phyloP scores from a whole-genome alignment of 2,888 invertebrate genomes.

The Acholoe squamosa region DNA sequence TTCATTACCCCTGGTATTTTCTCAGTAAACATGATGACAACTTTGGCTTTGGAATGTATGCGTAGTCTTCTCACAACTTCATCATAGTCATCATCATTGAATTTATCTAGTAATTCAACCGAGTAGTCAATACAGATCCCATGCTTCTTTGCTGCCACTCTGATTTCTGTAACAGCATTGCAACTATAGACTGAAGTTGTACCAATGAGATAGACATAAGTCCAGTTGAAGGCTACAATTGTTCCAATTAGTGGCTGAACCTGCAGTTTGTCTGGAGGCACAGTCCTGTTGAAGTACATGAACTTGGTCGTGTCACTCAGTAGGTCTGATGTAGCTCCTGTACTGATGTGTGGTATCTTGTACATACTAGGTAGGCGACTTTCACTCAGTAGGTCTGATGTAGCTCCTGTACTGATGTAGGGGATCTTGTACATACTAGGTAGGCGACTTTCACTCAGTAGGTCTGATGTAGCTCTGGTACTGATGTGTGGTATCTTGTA shows the following conservation, averaged over 20 bases:
- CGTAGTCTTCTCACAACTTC: not conserved
- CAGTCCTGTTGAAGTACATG: constrained; percentile 75
- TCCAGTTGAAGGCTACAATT: constrained; percentile 86
- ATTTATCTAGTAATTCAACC: not conserved
- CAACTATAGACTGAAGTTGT: constrained; percentile 86
- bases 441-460: constrained; percentile 72
- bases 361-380: constrained; percentile 80
- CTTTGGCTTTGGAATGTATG: not conserved
- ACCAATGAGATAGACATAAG: constrained; percentile 89
- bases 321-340: constrained; percentile 73
- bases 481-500: constrained; percentile 84
- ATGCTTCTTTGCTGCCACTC: not conserved
- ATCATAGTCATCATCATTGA: constrained; percentile 5
- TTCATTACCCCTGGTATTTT: not conserved
- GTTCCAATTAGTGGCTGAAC: constrained; percentile 73
- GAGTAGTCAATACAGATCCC: constrained; percentile 50
- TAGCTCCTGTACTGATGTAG: too few relatives aligned
- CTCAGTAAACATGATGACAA: not conserved
- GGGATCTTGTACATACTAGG: constrained; percentile 84
- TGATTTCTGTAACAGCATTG: constrained; percentile 70
- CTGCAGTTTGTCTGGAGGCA: constrained; percentile 75
- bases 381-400: too few relatives aligned
- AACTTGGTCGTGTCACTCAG: constrained; percentile 75
- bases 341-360: constrained; percentile 83
- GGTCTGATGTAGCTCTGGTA: constrained; percentile 72